A percentile compares a stretch with the other conserved stretches of the same genome.
Conservation (phyloP, 2,113 vertebrate species). For the Tragelaphus strepsiceros region DNA sequence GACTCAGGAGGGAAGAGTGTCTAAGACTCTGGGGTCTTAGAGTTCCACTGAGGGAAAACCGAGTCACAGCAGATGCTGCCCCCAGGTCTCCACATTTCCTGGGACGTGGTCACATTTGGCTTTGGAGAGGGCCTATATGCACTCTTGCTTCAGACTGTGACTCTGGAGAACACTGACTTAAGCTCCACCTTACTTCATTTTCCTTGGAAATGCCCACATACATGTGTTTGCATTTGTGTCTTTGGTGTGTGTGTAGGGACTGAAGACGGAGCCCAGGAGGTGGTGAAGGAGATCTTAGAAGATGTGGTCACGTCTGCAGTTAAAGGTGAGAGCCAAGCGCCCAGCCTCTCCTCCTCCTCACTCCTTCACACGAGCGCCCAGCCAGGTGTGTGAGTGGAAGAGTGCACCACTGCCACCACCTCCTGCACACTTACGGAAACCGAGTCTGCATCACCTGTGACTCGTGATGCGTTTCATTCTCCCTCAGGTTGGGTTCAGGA, state of each 20-base stretch:
- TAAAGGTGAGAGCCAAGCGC: slow-evolving; percentile 74
- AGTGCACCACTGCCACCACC: accelerated
- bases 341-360: not conserved
- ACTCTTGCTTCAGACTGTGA: not conserved
- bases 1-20: not conserved
- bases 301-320: slow-evolving; percentile 81
- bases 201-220: slow-evolving; percentile 27
- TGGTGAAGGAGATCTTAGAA: slow-evolving; percentile 84
- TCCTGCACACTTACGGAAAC: not conserved
- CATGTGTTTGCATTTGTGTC: not conserved
- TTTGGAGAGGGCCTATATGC: not conserved
- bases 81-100: not conserved
- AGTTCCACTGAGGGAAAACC: not conserved
- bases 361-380: not conserved
- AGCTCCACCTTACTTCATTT: not conserved
- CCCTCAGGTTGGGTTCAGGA: not conserved
- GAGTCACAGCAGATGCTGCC: not conserved
- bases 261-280: slow-evolving; percentile 76
- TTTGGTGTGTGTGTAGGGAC: slow-evolving; percentile 57
- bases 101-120: not conserved
- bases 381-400: not conserved
- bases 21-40: not conserved
- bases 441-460: not conserved
- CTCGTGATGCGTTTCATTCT: not conserved
- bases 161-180: not conserved